Conservation (phyloP, 2,797 vertebrate species). For the Pygocentrus nattereri region DNA sequence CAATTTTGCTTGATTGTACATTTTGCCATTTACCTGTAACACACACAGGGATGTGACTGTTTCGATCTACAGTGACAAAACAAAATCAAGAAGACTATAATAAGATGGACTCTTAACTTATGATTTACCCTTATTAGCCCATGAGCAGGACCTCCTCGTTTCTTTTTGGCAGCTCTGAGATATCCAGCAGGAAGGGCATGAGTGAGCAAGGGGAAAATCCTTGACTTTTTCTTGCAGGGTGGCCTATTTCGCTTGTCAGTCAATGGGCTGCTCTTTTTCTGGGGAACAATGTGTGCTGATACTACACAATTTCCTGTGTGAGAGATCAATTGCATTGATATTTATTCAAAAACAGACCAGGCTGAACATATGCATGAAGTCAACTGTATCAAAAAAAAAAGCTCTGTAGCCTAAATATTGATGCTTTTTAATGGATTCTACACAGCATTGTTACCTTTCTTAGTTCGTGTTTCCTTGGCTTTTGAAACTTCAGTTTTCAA, state of each 20-base stretch:
- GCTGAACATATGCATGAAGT: neutral
- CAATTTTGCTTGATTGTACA: slow-evolving; percentile 89
- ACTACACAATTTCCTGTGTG: neutral
- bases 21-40: slow-evolving; percentile 91
- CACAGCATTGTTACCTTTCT: slow-evolving; percentile 9
- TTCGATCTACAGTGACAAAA: neutral
- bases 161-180: slow-evolving; percentile 81
- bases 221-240: neutral
- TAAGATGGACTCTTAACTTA: neutral
- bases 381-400: neutral
- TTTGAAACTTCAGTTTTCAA: neutral
- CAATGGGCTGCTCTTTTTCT: neutral
- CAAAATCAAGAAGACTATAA: neutral
- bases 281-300: neutral
- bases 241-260: neutral
- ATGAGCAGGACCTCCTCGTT: slow-evolving; percentile 29
- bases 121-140: slow-evolving; percentile 74
- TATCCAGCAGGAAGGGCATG: slow-evolving; percentile 82
- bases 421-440: neutral
- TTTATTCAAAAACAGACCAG: neutral
- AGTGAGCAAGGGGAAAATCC: slow-evolving; percentile 78
- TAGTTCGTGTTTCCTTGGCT: neutral
- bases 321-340: neutral
- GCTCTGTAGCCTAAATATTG: too few relatives aligned
- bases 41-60: neutral